Evolutionary conservation across 2,888 invertebrate genomes (phyloP), one percentile per base, ranked within the genome.

Genomic region (Eristalinus aeneus): DNA sequence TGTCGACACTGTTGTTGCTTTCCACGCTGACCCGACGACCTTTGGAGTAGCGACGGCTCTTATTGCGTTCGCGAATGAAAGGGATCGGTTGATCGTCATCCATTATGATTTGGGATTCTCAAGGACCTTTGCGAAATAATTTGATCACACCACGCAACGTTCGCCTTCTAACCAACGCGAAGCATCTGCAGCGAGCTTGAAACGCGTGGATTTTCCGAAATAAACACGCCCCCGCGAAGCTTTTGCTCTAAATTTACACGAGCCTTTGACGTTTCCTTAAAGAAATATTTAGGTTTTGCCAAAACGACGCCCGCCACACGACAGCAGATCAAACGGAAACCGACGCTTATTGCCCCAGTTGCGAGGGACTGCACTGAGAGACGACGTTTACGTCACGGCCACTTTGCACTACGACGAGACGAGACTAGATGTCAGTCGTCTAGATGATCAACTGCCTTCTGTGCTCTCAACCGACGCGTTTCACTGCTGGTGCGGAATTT

Each of bases 21-120:
- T 81, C 88, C 12, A 80, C 88, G 74, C 88, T 87, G 27, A 89
- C 77, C 36, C 78, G 73, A 32, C 88, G 71, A 73, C 88, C 81
- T 88, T 89, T 85, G 8, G 84, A 75, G 23, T 23, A 81, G 3
- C 78, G 82, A 4, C 71, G 86, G n/a, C 86, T 86, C 32, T 77
- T 82, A 53, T 82, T 74, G 12, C 86, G 86, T 39, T 86, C 78
- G 5, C 86, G 86, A 11, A 86, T 64, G 16, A 86, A 86, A 3
- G 86, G 86, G 31, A 74, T 72, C 20, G 86, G 82, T 11, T 73
- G 72, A 53, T 86, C 86, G 3, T 82, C 86, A 9, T 86, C 82
- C 86, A 86, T 85, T 61, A 12, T 6, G 16, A 16, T 39, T 39
- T 16, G 12, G 2, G 27, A 5, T 39, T 16, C n/a, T 46, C 46